These are phyloP conservation scores for Beris morrisii DNA, from an alignment of 2,888 invertebrate species.

Conservation along the genomic window DNA sequence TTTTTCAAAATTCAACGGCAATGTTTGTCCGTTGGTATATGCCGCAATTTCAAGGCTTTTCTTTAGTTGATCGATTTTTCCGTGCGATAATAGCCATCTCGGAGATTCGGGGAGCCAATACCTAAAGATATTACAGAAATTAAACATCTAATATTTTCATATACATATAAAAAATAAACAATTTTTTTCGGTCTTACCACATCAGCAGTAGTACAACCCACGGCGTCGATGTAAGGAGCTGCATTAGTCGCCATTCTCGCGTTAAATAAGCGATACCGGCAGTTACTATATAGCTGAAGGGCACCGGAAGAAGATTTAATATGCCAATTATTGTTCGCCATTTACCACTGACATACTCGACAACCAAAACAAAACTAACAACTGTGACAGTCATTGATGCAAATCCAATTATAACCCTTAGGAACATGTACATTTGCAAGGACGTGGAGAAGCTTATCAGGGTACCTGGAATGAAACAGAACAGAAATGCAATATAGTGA, in stretches of 20 bases:
- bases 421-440: constrained; percentile 61
- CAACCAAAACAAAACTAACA: constrained; percentile 69
- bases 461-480: constrained; percentile 47
- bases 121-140: constrained; percentile 54
- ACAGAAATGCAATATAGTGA: too few species aligned
- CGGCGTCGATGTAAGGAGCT: constrained; percentile 63
- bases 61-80: constrained; percentile 67
- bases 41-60: constrained; percentile 67
- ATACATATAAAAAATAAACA: not conserved
- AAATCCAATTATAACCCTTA: constrained; percentile 63
- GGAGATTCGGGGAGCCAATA: constrained; percentile 77
- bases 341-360: constrained; percentile 66
- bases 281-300: constrained; percentile 62
- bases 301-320: constrained; percentile 65
- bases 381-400: constrained; percentile 65
- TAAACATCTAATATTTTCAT: not conserved
- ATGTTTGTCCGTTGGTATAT: constrained; percentile 63
- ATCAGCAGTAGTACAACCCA: constrained; percentile 59
- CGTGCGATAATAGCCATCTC: constrained; percentile 73
- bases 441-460: constrained; percentile 63
- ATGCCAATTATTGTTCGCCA: constrained; percentile 68
- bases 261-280: constrained; percentile 64
- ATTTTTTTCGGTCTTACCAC: constrained; percentile 55
- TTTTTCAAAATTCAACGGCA: constrained; percentile 71
- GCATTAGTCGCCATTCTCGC: constrained; percentile 61